Evolutionary conservation across 2,888 invertebrate species (phyloP).

Genomic region (Cremastinae sp.): DNA sequence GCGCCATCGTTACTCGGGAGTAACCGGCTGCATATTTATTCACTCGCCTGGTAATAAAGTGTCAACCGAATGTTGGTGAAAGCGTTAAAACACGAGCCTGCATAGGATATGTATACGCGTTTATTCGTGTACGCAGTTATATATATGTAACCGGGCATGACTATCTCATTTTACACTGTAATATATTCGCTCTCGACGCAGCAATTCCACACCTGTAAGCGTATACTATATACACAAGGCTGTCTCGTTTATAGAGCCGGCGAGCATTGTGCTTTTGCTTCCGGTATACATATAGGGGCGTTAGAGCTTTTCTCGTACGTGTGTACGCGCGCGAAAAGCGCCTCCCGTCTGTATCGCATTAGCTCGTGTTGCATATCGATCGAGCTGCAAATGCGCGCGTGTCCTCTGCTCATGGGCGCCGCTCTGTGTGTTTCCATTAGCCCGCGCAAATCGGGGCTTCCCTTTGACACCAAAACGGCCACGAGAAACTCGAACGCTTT

Average conservation of each 20-base stretch:
- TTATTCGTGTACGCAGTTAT: neutral
- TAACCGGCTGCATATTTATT: neutral
- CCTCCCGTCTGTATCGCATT: neutral
- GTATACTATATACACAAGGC: no score
- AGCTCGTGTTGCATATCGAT: constrained; percentile 34
- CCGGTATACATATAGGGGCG: constrained; percentile 10
- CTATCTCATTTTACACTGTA: constrained; percentile 27
- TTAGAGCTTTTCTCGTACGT: no score
- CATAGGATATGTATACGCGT: no score
- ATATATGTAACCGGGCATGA: neutral
- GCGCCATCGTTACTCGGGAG: neutral
- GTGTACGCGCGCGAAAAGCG: no score
- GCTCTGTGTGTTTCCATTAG: constrained; percentile 31
- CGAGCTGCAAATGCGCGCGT: constrained; percentile 24
- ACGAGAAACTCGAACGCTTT: neutral
- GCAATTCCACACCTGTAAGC: constrained; percentile 44
- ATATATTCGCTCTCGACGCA: neutral
- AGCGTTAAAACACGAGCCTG: neutral
- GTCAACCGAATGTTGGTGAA: neutral
- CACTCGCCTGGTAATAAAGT: neutral
- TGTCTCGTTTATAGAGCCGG: constrained; percentile 25
- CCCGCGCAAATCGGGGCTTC: constrained; percentile 38
- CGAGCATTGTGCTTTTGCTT: constrained; percentile 32
- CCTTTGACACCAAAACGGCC: constrained; percentile 38
- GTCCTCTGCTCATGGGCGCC: constrained; percentile 13